These are phyloP conservation scores for Teleogryllus occipitalis DNA, from an alignment of 1,140 invertebrate species.

Conservation along the genomic window DNA sequence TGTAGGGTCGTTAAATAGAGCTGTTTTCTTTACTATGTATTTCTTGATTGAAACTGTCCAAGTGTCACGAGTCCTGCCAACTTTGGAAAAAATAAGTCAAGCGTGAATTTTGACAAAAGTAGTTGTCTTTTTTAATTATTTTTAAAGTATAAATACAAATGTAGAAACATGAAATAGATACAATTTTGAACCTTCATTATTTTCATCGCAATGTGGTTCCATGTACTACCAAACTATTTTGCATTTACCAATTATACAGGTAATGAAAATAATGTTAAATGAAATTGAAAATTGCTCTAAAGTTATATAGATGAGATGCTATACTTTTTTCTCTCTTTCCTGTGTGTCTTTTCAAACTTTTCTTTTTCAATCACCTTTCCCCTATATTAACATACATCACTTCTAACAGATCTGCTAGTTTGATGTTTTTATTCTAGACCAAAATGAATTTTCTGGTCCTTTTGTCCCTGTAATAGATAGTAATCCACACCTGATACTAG, in stretches of 20 bases:
- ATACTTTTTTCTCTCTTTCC: slow-evolving; percentile 1
- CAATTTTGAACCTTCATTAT: slow-evolving; percentile 1
- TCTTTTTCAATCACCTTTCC: neutral
- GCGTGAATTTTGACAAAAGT: slow-evolving; percentile 5
- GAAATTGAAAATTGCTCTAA: slow-evolving; percentile 7
- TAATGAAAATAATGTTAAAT: neutral
- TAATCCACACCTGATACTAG: neutral
- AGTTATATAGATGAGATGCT: neutral
- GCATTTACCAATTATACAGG: slow-evolving; percentile 12
- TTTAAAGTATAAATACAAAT: slow-evolving; percentile 2
- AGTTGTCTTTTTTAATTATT: slow-evolving; percentile 12
- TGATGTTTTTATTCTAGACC: neutral
- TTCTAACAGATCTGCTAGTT: neutral
- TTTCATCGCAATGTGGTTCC: slow-evolving; percentile 11
- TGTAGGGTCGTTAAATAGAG: neutral
- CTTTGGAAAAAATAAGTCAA: slow-evolving; percentile 9
- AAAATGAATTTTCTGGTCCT: neutral
- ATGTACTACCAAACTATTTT: slow-evolving; percentile 14
- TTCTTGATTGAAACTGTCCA: slow-evolving; percentile 14
- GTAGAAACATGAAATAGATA: neutral
- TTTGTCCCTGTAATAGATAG: neutral
- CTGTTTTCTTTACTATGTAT: neutral
- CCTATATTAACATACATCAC: neutral
- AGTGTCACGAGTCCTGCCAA: slow-evolving; percentile 13
- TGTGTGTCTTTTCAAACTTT: neutral